A percentile compares a stretch with the other conserved stretches of the same genome.
phyloP scores from a whole-genome alignment of 2,797 vertebrate species.

The Fringilla coelebs region DNA sequence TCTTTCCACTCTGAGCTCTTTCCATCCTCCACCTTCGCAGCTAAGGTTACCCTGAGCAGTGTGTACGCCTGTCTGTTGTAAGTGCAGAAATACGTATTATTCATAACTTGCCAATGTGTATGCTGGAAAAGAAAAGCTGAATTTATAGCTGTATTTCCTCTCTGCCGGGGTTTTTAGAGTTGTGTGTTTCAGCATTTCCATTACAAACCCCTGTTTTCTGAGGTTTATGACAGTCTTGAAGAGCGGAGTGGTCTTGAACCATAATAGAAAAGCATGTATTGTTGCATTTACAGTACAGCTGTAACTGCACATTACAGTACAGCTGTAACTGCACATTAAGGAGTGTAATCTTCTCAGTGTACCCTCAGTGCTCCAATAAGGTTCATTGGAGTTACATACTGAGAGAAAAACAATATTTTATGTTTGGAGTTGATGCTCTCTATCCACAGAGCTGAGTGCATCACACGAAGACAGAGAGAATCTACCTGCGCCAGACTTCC shows the following conservation, averaged over 20 bases:
- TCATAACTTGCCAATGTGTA: slow-evolving; percentile 25
- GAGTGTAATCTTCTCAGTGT: slow-evolving; percentile 28
- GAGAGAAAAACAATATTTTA: slow-evolving; percentile 1
- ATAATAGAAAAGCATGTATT: slow-evolving; percentile 17
- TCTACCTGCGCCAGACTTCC: neutral
- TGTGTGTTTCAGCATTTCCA: slow-evolving; percentile 32
- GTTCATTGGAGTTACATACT: slow-evolving; percentile 41
- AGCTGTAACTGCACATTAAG: slow-evolving; percentile 46
- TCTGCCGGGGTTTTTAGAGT: neutral
- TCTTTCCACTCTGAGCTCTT: slow-evolving; percentile 9
- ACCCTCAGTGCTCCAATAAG: slow-evolving; percentile 9
- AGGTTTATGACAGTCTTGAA: slow-evolving; percentile 52
- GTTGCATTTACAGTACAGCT: slow-evolving; percentile 42
- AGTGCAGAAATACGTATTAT: slow-evolving; percentile 34
- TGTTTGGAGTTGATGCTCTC: neutral
- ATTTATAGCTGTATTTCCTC: slow-evolving; percentile 45
- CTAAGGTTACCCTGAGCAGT: slow-evolving; percentile 21
- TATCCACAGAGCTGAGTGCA: neutral
- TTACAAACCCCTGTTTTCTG: slow-evolving; percentile 48
- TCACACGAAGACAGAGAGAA: neutral
- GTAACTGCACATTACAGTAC: slow-evolving; percentile 41
- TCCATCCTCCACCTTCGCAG: neutral
- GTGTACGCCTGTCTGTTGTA: neutral
- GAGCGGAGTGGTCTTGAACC: neutral
- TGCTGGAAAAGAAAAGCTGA: slow-evolving; percentile 34